Evolutionary conservation across 2,797 vertebrate genomes (phyloP).

Genomic region (Argya squamiceps): DNA sequence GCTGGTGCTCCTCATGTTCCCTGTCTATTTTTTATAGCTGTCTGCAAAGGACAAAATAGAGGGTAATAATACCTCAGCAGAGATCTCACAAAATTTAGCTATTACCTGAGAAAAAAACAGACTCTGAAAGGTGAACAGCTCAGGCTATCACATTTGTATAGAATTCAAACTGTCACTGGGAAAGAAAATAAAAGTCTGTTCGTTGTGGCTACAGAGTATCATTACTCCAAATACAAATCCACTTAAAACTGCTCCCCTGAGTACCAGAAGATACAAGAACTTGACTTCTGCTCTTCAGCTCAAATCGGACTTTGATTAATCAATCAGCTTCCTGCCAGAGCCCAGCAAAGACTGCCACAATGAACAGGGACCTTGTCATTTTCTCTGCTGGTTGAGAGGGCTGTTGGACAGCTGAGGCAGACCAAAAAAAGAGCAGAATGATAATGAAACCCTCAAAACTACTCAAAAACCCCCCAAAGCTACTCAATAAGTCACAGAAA

Average conservation of each 20-base stretch:
- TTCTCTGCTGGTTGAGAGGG: neutral
- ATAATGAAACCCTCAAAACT: neutral
- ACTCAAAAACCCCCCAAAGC: too few species aligned
- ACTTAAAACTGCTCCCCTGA: neutral
- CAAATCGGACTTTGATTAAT: neutral
- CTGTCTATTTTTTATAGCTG: neutral
- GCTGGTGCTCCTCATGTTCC: neutral
- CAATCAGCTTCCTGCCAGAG: neutral
- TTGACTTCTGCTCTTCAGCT: neutral
- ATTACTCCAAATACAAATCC: neutral
- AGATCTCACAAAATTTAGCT: neutral
- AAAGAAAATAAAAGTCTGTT: neutral
- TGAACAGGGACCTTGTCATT: neutral
- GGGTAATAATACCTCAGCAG: neutral
- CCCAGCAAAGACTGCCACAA: neutral
- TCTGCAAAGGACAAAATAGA: neutral
- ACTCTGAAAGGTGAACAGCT: neutral
- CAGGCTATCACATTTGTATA: neutral
- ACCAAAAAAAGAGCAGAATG: fast-evolving
- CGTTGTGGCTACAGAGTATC: neutral
- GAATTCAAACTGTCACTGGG: neutral
- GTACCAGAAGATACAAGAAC: neutral
- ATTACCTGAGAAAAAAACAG: neutral
- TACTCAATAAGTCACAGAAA: neutral
- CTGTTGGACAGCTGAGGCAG: neutral